Evolutionary conservation across 2,797 vertebrate genomes (phyloP), one percentile per base, ranked within the genome.

Genomic region (Cyprinodon diabolis): DNA sequence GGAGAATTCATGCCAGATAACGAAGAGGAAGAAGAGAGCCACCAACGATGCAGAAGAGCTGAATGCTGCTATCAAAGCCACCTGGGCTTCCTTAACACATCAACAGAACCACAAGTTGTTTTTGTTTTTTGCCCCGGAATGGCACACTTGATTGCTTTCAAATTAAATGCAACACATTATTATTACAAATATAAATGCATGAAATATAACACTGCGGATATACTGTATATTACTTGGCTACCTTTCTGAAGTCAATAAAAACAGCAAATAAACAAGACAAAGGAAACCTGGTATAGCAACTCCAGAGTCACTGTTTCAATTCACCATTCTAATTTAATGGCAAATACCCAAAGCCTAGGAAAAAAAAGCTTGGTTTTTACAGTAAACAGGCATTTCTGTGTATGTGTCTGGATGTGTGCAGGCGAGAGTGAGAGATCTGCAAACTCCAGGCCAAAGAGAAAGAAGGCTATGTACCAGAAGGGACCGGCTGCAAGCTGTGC

Each of bases 371-470:
- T 40, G 62, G 70, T 69, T 85, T 71, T 43, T 30, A 55, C 68
- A 56, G 67, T 58, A 76, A 75, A 67, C 48, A 8, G 60, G 47
- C 35, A 68, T 71, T 55, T 68, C 13, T 73, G 57, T 66, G 74
- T 52, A 30, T 11, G 52, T 57, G 79, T n/a, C 48, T 58, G 78
- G 4, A 57, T 73, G 67, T 69, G 12, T 73, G 56, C 62, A 71
- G 35, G 37, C 5, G 43, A 57, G n/a, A 45, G 68, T 65, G 54
- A 71, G 68, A 58, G 57, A 75, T 77, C 58, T 79, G 68, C 77
- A 68, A 85, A 30, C 76, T 80, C 66, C 56, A 76, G 78, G 74
- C 76, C 62, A 13, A 80, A 74, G 76, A 35, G 71, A 69, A 69
- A 70, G 68, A 68, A 15, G 47, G 54, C 69, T 71, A 49, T 63